A percentile compares a stretch with the other conserved stretches of the same genome.
Evolutionary conservation across 2,888 invertebrate genomes (phyloP).

Genomic region (Dasysyrphus tricinctus): DNA sequence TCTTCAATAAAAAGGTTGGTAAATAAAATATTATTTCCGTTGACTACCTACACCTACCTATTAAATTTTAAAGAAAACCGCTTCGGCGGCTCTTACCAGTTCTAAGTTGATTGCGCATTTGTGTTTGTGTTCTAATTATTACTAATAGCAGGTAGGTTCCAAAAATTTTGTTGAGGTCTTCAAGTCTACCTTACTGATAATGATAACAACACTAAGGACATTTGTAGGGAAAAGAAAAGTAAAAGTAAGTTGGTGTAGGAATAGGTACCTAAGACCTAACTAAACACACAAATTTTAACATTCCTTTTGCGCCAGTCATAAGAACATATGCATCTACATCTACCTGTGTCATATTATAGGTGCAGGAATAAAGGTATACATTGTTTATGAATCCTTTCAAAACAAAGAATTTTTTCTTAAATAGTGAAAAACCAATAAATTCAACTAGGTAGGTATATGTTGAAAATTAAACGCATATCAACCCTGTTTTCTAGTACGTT

Average conservation of each 20-base stretch:
- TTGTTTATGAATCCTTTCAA: slow-evolving; percentile 29
- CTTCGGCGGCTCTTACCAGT: neutral
- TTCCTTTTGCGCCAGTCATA: neutral
- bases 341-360: neutral
- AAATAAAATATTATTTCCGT: too few relatives aligned
- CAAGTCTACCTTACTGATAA: neutral
- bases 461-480: too few relatives aligned
- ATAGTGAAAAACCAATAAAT: slow-evolving; percentile 20
- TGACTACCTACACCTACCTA: too few relatives aligned
- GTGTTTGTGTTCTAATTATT: slow-evolving; percentile 13
- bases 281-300: neutral
- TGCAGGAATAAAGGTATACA: neutral
- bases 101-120: neutral
- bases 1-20: too few relatives aligned
- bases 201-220: neutral
- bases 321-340: neutral
- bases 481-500: too few relatives aligned
- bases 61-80: neutral
- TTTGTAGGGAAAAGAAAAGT: neutral
- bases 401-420: slow-evolving; percentile 16
- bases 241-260: neutral
- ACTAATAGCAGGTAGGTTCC: neutral
- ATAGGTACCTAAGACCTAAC: too few relatives aligned
- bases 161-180: neutral
- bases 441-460: too few relatives aligned